Base-by-base conservation (phyloP, 2,888 invertebrate species). In the Venustoraphidia nigricollis region DNA sequence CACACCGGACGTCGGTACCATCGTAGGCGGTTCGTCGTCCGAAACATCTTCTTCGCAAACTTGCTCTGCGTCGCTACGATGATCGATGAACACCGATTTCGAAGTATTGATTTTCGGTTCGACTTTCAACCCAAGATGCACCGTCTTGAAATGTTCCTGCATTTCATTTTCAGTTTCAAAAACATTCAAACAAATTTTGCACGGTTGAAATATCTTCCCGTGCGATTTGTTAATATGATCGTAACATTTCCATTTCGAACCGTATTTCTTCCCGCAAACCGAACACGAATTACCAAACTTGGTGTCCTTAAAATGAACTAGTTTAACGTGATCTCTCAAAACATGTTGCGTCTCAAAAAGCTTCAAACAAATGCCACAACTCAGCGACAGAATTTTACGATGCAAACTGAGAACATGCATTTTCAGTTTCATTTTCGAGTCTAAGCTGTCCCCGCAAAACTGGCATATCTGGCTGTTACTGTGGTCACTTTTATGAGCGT, bases 211-310 rank as follows among this genome's bases (percentile, higher is more conserved):
- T 34, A 73, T 72, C 44, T 71, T 66, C 0, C 75, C 75, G 55
- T 77, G 77, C 34, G 72, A 72, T 52, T 75, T 75, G 52, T 73
- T 72, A 39, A 76, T 64, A 54, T 77, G 77, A 56, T 76, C 75
- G 50, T 71, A 71, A 0, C 75, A 73, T 54, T 76, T 76, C 71
- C 75, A 74, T 50, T 73, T 73, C 1, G 72, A 72, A 0, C 74
- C 73, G 54, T 75, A 76, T 51, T 73, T 72, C 56, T 75, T 76
- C 0, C 75, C 77, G 54, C 77, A 77, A 1, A 77, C 71, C 34
- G 72, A 69, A 53, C 76, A 77, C 0, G 73, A 72, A 34, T 72
- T 73, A 1, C 71, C 65, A 43, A 69, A 70, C 8, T 64, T 60
- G 3, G 76, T 54, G 9, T 71, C 66, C 42, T 66, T 65, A 14